phyloP scores from a whole-genome alignment of 2,797 vertebrate species.

The Avahi laniger region DNA sequence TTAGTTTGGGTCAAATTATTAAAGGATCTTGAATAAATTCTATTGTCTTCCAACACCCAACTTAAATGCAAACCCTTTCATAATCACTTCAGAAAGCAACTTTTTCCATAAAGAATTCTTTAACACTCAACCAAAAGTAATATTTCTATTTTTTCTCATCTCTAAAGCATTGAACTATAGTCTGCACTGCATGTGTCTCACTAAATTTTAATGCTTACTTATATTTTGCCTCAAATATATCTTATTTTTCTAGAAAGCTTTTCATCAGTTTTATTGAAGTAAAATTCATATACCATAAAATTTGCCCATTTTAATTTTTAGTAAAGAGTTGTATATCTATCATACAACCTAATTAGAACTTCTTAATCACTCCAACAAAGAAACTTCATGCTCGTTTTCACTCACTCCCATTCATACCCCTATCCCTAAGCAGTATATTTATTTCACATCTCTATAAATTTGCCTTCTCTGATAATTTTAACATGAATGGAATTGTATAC shows the following conservation, averaged over 20 bases:
- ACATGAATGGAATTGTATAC: neutral
- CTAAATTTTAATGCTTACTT: neutral
- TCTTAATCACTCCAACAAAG: neutral
- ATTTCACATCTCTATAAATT: neutral
- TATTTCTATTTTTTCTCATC: neutral
- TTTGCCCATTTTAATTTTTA: neutral
- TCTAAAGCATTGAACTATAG: neutral
- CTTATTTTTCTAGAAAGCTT: neutral
- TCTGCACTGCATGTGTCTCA: neutral
- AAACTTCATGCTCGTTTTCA: neutral
- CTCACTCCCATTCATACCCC: neutral
- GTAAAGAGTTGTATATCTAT: neutral
- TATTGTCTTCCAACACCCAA: neutral
- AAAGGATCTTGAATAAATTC: conserved; percentile 37
- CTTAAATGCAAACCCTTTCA: neutral
- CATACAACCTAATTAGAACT: neutral
- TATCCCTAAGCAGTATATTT: neutral
- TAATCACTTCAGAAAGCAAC: neutral
- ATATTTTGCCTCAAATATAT: neutral
- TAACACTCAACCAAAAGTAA: conserved; percentile 2
- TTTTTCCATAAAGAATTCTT: conserved; percentile 31
- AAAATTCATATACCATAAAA: neutral
- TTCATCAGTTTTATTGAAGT: conserved; percentile 3
- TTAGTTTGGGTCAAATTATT: neutral
- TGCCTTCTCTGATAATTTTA: neutral